Percentiles rank a stretch among this genome's conserved stretches.
Evolutionary conservation across 2,797 vertebrate genomes (phyloP).

Genomic region (Vultur gryphus): DNA sequence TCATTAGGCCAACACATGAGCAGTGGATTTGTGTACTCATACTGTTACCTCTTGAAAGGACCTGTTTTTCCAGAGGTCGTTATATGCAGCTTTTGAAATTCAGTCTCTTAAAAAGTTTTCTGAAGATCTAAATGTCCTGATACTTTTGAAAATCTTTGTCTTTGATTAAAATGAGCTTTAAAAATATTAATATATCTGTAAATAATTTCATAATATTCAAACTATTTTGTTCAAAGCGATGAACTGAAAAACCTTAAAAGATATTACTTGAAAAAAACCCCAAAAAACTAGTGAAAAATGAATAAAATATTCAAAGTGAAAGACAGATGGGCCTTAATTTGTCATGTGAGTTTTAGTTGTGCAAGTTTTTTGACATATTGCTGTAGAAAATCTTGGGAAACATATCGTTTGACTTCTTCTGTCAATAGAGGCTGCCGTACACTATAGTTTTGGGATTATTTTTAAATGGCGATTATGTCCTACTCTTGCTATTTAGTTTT

Average conservation of each 20-base stretch:
- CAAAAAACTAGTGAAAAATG: background rate
- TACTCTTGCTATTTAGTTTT: background rate
- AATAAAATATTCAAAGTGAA: background rate
- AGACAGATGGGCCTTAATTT: background rate
- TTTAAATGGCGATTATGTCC: background rate
- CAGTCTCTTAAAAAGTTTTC: background rate
- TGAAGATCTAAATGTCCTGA: background rate
- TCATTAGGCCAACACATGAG: background rate
- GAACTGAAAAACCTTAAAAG: background rate
- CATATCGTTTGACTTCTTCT: background rate
- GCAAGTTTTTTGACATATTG: background rate
- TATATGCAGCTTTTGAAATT: background rate
- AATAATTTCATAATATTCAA: background rate
- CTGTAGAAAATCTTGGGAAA: background rate
- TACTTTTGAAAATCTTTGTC: background rate
- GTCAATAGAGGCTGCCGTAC: background rate
- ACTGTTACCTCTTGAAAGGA: background rate
- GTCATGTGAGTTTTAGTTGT: background rate
- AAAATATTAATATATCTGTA: background rate
- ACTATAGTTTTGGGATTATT: background rate
- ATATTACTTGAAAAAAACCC: background rate
- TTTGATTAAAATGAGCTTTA: background rate
- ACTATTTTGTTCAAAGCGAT: background rate
- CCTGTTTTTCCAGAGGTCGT: background rate
- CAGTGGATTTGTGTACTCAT: background rate